Evolutionary conservation across 2,113 vertebrate species (phyloP).

Genomic region (Puma concolor): DNA sequence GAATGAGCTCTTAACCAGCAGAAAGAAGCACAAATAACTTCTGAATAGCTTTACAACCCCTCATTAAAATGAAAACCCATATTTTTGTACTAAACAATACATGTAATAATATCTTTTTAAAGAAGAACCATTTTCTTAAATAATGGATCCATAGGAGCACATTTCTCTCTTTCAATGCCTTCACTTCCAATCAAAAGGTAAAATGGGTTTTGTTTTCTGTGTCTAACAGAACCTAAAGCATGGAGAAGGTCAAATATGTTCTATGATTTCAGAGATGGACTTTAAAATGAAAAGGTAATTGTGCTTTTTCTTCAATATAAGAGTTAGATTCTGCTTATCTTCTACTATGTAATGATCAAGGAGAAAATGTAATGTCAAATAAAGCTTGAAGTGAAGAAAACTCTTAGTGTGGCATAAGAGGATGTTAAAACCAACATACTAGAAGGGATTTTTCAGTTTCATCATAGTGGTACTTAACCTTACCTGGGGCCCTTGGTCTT

Average conservation of each 20-base stretch:
- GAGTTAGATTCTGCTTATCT: slow-evolving; percentile 19
- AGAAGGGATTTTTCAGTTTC: background rate
- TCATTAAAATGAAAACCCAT: background rate
- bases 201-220: background rate
- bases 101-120: background rate
- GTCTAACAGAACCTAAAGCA: slow-evolving; percentile 17
- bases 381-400: slow-evolving; percentile 15
- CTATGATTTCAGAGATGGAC: background rate
- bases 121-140: background rate
- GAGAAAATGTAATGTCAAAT: slow-evolving; percentile 20
- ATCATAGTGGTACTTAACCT: background rate
- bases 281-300: slow-evolving; percentile 41
- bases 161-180: background rate
- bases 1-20: background rate
- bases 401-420: background rate
- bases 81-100: slow-evolving; percentile 3
- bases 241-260: background rate
- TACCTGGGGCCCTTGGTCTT: background rate
- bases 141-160: background rate
- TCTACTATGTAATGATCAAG: background rate
- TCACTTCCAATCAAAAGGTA: background rate
- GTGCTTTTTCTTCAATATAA: slow-evolving; percentile 10
- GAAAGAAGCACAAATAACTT: background rate
- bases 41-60: background rate
- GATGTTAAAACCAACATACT: background rate